Evolutionary conservation across 2,888 invertebrate genomes (phyloP).

Genomic region (Anagyrus pseudococci): DNA sequence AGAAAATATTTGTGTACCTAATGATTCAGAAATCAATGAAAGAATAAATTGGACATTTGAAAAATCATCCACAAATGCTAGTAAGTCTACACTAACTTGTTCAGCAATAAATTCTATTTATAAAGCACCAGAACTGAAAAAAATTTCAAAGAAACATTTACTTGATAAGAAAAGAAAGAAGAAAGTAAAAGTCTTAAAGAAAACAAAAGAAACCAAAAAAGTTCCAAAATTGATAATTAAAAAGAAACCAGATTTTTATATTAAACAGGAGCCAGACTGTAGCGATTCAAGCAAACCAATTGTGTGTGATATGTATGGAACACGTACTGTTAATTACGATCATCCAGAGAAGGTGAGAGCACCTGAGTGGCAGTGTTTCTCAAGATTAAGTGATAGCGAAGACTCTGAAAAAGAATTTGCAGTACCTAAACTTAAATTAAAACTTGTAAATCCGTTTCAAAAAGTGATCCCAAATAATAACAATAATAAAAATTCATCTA

Average conservation of each 20-base stretch:
- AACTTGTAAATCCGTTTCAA: neutral
- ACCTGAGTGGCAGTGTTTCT: conserved; percentile 7
- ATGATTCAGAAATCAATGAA: neutral
- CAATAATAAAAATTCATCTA: neutral
- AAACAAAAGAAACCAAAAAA: neutral
- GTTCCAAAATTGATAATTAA: conserved; percentile 6
- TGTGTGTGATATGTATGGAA: conserved; percentile 44
- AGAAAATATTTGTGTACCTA: conserved; percentile 2
- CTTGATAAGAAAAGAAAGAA: neutral
- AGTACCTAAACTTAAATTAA: conserved; percentile 3
- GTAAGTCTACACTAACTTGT: conserved; percentile 12
- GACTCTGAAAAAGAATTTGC: neutral
- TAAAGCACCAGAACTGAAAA: conserved; percentile 5
- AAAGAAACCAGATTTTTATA: neutral
- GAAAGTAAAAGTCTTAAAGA: neutral
- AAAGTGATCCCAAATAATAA: neutral
- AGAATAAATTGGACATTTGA: conserved; percentile 29
- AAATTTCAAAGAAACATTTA: conserved; percentile 2
- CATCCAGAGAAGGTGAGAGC: conserved; percentile 1
- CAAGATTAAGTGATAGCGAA: conserved; percentile 19
- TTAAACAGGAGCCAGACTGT: neutral
- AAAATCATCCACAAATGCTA: neutral
- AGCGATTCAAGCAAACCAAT: conserved; percentile 25
- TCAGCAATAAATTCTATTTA: conserved; percentile 8
- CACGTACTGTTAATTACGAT: conserved; percentile 47